Conservation (phyloP, 2,797 vertebrate species). For the Delichon dasypus region DNA sequence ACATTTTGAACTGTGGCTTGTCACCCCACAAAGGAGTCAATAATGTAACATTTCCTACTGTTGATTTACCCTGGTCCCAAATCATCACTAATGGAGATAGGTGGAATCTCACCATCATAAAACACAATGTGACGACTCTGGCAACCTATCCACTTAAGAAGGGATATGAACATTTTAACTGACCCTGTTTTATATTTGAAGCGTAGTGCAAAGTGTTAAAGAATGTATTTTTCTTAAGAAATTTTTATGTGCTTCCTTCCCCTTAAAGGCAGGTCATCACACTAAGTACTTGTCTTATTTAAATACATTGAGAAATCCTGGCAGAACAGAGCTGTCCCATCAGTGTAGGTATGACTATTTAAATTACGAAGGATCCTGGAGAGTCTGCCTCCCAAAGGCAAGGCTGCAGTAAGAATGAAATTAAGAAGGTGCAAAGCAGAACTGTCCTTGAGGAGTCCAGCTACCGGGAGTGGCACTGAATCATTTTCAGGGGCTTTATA, state of each 20-base stretch:
- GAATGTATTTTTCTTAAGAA: neutral
- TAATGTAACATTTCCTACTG: neutral
- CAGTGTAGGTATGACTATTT: neutral
- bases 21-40: neutral
- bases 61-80: neutral
- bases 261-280: accelerated
- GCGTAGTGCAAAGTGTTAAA: neutral
- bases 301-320: neutral
- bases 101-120: neutral
- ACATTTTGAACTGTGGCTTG: neutral
- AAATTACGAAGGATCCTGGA: neutral
- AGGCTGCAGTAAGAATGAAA: neutral
- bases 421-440: neutral
- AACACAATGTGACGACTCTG: neutral
- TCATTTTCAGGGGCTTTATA: neutral
- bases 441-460: neutral
- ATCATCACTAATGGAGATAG: neutral
- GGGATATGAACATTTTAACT: neutral
- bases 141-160: neutral
- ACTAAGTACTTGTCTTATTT: neutral
- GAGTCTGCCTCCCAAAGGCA: neutral
- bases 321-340: neutral
- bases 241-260: neutral
- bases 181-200: neutral
- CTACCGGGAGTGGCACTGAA: neutral